These are phyloP conservation scores for Meriones unguiculatus DNA, from an alignment of 2,113 vertebrate species.

Conservation along the genomic window DNA sequence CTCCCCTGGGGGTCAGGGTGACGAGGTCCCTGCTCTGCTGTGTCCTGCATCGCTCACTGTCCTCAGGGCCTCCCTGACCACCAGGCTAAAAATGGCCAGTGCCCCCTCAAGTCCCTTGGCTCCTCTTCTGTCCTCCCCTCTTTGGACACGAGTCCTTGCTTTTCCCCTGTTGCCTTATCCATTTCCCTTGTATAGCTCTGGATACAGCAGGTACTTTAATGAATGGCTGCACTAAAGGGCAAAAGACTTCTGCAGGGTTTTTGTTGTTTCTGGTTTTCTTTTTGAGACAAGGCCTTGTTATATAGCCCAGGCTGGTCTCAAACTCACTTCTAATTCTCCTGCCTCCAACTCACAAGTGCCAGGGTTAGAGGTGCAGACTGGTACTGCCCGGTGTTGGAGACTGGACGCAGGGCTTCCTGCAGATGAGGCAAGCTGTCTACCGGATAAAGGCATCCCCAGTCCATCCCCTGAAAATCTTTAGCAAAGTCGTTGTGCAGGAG, in stretches of 20 bases:
- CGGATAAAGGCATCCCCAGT: neutral
- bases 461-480: neutral
- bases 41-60: neutral
- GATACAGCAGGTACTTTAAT: neutral
- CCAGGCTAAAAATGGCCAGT: neutral
- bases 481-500: neutral
- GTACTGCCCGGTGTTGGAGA: too few species aligned
- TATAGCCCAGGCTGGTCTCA: neutral
- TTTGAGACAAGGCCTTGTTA: neutral
- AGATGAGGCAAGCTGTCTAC: too few species aligned
- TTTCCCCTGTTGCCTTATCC: neutral
- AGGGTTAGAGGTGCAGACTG: neutral
- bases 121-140: neutral
- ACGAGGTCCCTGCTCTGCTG: neutral
- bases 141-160: neutral
- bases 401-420: neutral
- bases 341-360: neutral
- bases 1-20: fast-evolving
- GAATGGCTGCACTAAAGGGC: neutral
- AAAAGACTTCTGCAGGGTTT: neutral
- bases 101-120: neutral
- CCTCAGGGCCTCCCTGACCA: neutral
- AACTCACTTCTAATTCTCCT: neutral
- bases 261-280: neutral
- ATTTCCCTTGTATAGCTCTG: neutral